Conservation (phyloP, 2,797 vertebrate species). For the Lepilemur septentrionalis region DNA sequence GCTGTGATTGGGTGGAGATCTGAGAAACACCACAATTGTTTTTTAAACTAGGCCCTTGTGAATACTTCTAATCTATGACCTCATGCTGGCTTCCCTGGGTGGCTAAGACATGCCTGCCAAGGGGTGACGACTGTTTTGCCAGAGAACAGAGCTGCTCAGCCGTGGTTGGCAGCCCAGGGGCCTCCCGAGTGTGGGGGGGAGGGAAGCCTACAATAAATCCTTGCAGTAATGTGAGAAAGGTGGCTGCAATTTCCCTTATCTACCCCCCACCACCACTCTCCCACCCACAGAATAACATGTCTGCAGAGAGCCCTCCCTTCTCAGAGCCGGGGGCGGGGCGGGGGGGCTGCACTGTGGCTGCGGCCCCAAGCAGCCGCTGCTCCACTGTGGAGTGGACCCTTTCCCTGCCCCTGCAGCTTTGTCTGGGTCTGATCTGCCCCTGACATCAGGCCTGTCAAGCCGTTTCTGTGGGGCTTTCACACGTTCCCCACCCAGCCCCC, state of each 20-base stretch:
- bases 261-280: neutral
- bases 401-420: neutral
- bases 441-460: neutral
- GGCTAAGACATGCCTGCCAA: neutral
- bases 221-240: neutral
- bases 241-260: neutral
- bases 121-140: neutral
- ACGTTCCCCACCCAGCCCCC: neutral
- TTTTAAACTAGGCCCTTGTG: neutral
- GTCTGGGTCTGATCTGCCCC: neutral
- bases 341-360: no score
- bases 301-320: neutral
- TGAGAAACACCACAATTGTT: neutral
- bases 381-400: accelerated
- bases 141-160: neutral
- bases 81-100: neutral
- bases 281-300: neutral
- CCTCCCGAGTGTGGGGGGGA: neutral
- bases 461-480: neutral
- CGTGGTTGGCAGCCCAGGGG: neutral
- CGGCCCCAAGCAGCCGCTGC: neutral
- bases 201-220: neutral
- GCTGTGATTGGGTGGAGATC: neutral
- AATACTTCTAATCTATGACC: neutral
- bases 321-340: neutral